Conservation (phyloP, 2,113 vertebrate species). For the Motacilla tschutschensis region DNA sequence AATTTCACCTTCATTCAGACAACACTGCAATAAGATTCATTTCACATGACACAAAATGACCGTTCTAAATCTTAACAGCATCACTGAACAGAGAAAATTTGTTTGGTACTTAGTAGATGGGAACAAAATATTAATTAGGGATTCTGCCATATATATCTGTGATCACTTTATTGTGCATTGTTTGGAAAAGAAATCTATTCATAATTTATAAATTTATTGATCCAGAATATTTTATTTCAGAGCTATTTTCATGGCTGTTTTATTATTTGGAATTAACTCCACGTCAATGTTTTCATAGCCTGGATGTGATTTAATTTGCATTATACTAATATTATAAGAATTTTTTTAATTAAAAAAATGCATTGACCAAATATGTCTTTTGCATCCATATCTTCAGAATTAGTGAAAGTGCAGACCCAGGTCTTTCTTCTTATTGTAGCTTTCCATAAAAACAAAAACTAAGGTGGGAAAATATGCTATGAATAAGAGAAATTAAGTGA, state of each 20-base stretch:
- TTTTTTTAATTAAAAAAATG: background rate
- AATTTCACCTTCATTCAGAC: background rate
- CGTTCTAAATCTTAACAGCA: background rate
- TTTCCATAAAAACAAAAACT: background rate
- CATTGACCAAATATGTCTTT: background rate
- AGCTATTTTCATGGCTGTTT: background rate
- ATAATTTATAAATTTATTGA: slow-evolving; percentile 10
- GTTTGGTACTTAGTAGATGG: background rate
- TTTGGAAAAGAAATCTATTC: slow-evolving; percentile 18
- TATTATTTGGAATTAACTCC: background rate
- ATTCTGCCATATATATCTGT: slow-evolving; percentile 10
- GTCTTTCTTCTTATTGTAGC: background rate
- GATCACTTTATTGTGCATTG: background rate
- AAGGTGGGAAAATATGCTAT: background rate
- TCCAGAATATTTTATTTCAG: slow-evolving; percentile 15
- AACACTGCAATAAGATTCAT: background rate
- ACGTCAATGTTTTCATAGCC: background rate
- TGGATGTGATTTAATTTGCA: background rate
- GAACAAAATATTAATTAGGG: background rate
- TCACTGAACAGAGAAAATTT: background rate
- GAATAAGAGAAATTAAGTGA: background rate
- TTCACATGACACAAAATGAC: background rate
- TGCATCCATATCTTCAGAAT: background rate
- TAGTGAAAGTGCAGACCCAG: background rate
- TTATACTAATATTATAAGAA: background rate